A percentile compares a stretch with the other conserved stretches of the same genome.
Evolutionary conservation across 2,113 vertebrate genomes (phyloP).

Genomic region (Caretta caretta): DNA sequence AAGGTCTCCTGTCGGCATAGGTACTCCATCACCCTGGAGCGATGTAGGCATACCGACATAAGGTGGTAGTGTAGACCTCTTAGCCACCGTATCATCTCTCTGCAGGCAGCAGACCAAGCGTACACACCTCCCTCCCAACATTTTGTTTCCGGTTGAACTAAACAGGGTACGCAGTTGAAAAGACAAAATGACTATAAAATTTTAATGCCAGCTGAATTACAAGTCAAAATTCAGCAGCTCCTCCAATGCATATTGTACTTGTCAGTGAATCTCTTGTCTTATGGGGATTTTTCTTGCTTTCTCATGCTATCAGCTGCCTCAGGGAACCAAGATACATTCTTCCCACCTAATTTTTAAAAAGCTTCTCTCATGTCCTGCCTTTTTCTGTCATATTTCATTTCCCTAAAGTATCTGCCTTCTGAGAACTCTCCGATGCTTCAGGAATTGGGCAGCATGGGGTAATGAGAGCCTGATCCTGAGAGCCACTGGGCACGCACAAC

Average conservation of each 20-base stretch:
- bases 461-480: too few relatives aligned
- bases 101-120: neutral
- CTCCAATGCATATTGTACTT: neutral
- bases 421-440: too few relatives aligned
- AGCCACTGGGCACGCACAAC: too few relatives aligned
- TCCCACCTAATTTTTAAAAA: too few relatives aligned
- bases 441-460: too few relatives aligned
- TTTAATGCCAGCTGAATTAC: neutral
- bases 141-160: neutral
- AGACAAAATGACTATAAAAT: neutral
- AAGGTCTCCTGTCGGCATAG: too few relatives aligned
- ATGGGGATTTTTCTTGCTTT: neutral
- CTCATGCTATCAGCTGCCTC: neutral
- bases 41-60: too few relatives aligned
- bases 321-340: neutral
- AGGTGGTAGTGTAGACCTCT: too few relatives aligned
- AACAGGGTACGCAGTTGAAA: neutral
- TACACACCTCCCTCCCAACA: neutral
- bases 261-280: rapidly evolving
- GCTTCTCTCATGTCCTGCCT: too few relatives aligned
- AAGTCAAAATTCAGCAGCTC: neutral
- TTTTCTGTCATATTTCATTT: too few relatives aligned
- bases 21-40: too few relatives aligned
- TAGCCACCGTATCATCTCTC: neutral
- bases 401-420: too few relatives aligned